Evolutionary conservation across 1,140 invertebrate genomes (phyloP).

Genomic region (Pollicipes pollicipes): DNA sequence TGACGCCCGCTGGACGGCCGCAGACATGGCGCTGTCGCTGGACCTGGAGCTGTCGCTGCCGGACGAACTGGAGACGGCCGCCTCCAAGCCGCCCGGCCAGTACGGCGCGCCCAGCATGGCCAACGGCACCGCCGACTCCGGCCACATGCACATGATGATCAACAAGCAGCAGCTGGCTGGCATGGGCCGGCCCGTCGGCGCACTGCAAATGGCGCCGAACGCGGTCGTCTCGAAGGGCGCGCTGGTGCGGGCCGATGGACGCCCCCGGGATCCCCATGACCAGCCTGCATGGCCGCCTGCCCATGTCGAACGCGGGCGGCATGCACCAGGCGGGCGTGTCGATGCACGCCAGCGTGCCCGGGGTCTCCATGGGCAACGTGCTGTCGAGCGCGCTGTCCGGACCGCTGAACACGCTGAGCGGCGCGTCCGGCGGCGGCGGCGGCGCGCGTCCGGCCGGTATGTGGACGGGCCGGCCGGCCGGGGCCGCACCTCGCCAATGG

Average conservation of each 20-base stretch:
- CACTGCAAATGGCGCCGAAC: too few relatives aligned
- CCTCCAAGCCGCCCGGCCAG: neutral
- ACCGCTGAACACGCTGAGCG: too few relatives aligned
- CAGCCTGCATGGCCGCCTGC: neutral
- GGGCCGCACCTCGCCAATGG: neutral
- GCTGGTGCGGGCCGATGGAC: neutral
- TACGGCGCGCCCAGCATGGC: neutral
- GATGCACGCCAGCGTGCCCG: neutral
- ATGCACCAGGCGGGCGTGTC: neutral
- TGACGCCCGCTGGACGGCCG: too few relatives aligned
- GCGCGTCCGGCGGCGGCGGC: too few relatives aligned
- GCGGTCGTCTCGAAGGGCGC: neutral
- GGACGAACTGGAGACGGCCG: slow-evolving; percentile 2
- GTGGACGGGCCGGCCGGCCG: neutral
- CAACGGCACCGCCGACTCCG: neutral
- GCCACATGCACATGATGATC: neutral
- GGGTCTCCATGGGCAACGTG: too few relatives aligned
- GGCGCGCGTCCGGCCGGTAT: neutral
- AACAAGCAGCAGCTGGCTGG: neutral
- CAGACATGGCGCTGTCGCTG: slow-evolving; percentile 4
- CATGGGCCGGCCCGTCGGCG: neutral
- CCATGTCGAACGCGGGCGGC: neutral
- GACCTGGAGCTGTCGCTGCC: neutral
- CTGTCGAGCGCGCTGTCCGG: too few relatives aligned
- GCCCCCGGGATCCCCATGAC: neutral